Evolutionary conservation across 2,113 vertebrate species (phyloP).

Genomic region (Zosterops borbonicus): DNA sequence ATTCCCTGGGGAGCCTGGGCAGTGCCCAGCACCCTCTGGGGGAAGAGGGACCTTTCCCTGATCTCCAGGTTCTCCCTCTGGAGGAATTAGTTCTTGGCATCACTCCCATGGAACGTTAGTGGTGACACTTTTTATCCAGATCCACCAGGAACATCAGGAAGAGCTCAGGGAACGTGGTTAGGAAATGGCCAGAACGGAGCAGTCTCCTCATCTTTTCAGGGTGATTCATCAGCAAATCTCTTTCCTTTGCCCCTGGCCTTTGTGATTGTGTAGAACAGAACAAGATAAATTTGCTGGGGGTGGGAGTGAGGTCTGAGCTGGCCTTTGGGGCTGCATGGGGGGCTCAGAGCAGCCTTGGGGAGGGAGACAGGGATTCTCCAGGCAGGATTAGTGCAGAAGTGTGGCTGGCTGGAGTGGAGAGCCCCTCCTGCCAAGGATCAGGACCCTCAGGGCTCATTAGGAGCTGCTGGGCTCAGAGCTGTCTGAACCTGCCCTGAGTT

Average conservation of each 20-base stretch:
- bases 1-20: neutral
- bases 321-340: neutral
- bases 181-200: neutral
- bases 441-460: neutral
- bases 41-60: neutral
- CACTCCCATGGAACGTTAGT: rapidly evolving
- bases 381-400: neutral
- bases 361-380: neutral
- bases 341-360: neutral
- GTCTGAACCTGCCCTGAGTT: neutral
- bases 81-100: neutral
- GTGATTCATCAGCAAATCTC: neutral
- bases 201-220: neutral
- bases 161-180: neutral
- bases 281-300: rapidly evolving
- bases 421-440: rapidly evolving
- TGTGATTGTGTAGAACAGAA: neutral
- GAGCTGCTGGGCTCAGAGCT: neutral
- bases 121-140: neutral
- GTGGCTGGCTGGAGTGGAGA: neutral
- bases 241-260: neutral
- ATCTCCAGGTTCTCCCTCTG: neutral
- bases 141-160: neutral
- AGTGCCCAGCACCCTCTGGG: neutral
- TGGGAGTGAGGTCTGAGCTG: neutral